phyloP scores from a whole-genome alignment of 92 coral and sea anemone species.

The Zoanthus sociatus region DNA sequence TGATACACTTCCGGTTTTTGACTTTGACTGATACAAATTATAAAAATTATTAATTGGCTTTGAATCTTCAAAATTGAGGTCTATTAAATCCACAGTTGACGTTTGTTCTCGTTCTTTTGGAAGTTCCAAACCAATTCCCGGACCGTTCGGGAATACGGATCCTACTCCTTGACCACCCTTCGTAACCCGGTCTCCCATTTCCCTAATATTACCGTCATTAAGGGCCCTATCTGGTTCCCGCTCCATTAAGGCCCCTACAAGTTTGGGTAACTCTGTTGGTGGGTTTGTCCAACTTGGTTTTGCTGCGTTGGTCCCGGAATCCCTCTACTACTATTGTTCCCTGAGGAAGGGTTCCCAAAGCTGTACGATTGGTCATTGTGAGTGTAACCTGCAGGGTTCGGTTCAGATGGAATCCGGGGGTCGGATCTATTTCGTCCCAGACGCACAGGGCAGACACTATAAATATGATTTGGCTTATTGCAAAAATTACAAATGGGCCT shows the following conservation, averaged over 20 bases:
- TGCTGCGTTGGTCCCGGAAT: slow-evolving; percentile 14
- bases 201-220: background rate
- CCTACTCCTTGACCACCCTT: slow-evolving; percentile 9
- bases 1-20: slow-evolving; percentile 11
- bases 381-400: slow-evolving; percentile 1
- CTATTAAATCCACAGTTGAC: slow-evolving; percentile 11
- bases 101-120: slow-evolving; percentile 13
- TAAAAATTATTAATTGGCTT: slow-evolving; percentile 28
- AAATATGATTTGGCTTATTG: slow-evolving; percentile 13
- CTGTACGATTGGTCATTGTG: background rate
- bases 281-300: slow-evolving; percentile 12
- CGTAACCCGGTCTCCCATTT: slow-evolving; percentile 2
- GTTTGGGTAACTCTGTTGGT: slow-evolving; percentile 18
- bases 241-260: slow-evolving; percentile 21
- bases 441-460: slow-evolving; percentile 22
- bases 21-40: slow-evolving; percentile 15
- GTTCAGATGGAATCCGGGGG: slow-evolving; percentile 9
- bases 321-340: background rate
- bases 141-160: slow-evolving; percentile 33
- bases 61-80: slow-evolving; percentile 23
- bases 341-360: slow-evolving; percentile 21
- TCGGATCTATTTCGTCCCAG: background rate
- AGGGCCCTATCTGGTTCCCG: slow-evolving; percentile 38
- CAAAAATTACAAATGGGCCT: slow-evolving; percentile 23
- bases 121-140: slow-evolving; percentile 1